Evolutionary conservation across 2,797 vertebrate genomes (phyloP), one percentile per base, ranked within the genome.

Genomic region (Coranthus polyacanthus): DNA sequence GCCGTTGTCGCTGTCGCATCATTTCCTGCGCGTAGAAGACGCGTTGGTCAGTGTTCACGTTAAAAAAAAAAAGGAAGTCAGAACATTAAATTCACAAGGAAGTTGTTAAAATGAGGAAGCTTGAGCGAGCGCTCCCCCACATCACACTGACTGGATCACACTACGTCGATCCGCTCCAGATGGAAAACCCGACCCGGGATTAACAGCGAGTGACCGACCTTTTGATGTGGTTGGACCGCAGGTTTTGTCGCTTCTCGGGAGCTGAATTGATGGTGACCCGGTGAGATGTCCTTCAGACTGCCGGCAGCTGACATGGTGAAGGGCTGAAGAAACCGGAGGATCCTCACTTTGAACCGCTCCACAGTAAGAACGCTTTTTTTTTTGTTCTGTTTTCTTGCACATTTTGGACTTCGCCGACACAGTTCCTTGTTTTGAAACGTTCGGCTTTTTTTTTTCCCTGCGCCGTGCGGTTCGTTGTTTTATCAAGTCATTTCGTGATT

Each of bases 101-200:
- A 95, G 93, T 94, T 38, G 70, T 72, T 87, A 85, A 94, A 94
- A 94, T 89, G 89, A 95, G 94, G 94, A 95, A 95, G 94, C 75
- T 58, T 75, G 8, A 50, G 60, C 6, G 5, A 57, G 56, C 6
- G 46, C 57, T 49, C 54, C 72, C 78, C 69, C 77, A 80, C 61
- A 73, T 83, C 73, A 39, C 32, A 29, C 34, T 47, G 61, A 26
- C 21, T 18, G 18, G 34, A 37, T 17, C 16, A 29, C 4, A 49
- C 36, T 53, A 45, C n/a, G n/a, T n/a, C n/a, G n/a, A n/a, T n/a
- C n/a, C n/a, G n/a, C n/a, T n/a, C n/a, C n/a, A n/a, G n/a, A n/a
- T n/a, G n/a, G n/a, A n/a, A n/a, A n/a, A n/a, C n/a, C n/a, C n/a
- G n/a, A n/a, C n/a, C n/a, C n/a, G n/a, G n/a, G n/a, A n/a, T n/a